Conservation (phyloP, 2,888 invertebrate genomes). For the Sericinus montela region DNA sequence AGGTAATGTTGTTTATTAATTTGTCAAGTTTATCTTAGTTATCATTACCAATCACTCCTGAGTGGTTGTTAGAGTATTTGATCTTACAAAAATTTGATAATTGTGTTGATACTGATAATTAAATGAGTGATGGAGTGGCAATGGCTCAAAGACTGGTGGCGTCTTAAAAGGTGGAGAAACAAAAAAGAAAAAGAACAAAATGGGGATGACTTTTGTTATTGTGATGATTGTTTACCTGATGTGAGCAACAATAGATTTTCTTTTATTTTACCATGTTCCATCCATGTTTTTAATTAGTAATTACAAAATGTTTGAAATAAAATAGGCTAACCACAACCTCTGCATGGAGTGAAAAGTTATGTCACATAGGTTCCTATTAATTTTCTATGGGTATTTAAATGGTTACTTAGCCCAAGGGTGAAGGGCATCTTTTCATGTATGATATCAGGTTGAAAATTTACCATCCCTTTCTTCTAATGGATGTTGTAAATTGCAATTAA, state of each 20-base stretch:
- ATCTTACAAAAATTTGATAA: constrained; percentile 43
- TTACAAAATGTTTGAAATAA: too few relatives aligned
- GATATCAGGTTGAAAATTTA: too few relatives aligned
- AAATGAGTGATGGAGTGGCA: constrained; percentile 84
- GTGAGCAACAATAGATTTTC: constrained; percentile 42
- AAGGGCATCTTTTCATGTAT: too few relatives aligned
- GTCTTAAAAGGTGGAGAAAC: constrained; percentile 84
- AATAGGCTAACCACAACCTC: too few relatives aligned
- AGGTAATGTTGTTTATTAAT: constrained; percentile 59
- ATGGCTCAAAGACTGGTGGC: constrained; percentile 90
- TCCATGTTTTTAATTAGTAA: too few relatives aligned
- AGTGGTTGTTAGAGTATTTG: constrained; percentile 42
- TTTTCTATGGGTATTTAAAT: too few relatives aligned
- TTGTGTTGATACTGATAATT: constrained; percentile 46
- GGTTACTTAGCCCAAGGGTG: too few relatives aligned
- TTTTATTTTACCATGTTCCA: too few relatives aligned
- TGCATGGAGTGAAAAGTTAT: too few relatives aligned
- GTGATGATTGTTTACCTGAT: constrained; percentile 85
- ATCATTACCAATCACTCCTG: constrained; percentile 64
- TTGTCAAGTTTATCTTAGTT: constrained; percentile 70
- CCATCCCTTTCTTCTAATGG: too few relatives aligned
- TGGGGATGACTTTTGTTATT: constrained; percentile 85
- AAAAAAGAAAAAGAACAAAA: constrained; percentile 71
- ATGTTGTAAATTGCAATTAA: too few relatives aligned
- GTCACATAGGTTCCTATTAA: too few relatives aligned